Conservation (phyloP, 2,113 vertebrate species). For the Opisthocomus hoazin region DNA sequence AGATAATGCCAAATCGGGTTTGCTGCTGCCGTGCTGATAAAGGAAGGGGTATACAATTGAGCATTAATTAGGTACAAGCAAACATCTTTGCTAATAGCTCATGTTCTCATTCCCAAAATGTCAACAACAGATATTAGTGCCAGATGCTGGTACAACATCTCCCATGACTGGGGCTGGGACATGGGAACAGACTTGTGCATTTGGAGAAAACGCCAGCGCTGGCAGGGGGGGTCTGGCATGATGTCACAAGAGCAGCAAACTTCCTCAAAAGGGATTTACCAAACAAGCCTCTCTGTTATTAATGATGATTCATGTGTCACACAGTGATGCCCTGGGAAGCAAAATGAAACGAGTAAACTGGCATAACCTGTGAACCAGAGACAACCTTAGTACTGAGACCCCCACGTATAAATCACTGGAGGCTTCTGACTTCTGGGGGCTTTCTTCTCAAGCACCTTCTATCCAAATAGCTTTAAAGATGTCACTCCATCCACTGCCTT, state of each 20-base stretch:
- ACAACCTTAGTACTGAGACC: not conserved
- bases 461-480: not conserved
- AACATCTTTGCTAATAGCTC: constrained; percentile 81
- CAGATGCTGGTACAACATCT: constrained; percentile 73
- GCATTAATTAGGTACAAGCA: constrained; percentile 84
- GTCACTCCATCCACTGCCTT: not conserved
- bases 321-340: not conserved
- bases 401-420: fast-evolving
- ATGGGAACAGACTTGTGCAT: not conserved
- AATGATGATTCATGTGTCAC: not conserved
- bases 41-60: constrained; percentile 67
- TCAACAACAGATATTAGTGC: constrained; percentile 81
- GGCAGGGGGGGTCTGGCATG: not conserved
- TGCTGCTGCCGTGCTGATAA: constrained; percentile 72
- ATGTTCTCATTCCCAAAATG: constrained; percentile 78
- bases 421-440: not conserved
- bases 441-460: not conserved
- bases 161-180: constrained; percentile 38
- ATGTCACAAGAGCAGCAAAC: not conserved
- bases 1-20: constrained; percentile 71
- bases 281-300: not conserved
- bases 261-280: constrained; percentile 35
- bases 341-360: not conserved
- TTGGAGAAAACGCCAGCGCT: constrained; percentile 36
- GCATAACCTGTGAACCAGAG: not conserved